Evolutionary conservation across 2,797 vertebrate species (phyloP).

Genomic region (Tokudaia tokunoshimensis): DNA sequence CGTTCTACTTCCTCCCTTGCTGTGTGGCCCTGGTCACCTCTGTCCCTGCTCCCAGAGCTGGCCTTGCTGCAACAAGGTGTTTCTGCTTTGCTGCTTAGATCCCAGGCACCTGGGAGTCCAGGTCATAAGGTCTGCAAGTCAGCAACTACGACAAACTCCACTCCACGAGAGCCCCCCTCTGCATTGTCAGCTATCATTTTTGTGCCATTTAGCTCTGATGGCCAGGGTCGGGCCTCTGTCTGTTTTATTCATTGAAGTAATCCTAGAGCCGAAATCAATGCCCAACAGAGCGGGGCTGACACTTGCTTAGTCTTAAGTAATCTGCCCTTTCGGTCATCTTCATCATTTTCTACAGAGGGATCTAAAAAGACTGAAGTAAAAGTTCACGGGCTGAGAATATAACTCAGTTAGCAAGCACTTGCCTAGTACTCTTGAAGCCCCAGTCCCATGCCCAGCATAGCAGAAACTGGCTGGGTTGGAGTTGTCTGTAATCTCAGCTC

Average conservation of each 20-base stretch:
- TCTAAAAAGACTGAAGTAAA: not conserved
- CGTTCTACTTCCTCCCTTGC: not conserved
- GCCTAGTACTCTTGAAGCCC: not conserved
- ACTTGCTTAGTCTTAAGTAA: not conserved
- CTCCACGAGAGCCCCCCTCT: not conserved
- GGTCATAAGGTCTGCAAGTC: rapidly evolving
- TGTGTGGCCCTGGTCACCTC: not conserved
- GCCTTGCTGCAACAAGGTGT: rapidly evolving
- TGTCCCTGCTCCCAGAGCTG: not conserved
- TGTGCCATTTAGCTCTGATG: not conserved
- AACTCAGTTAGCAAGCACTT: not conserved
- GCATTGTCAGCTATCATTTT: not conserved
- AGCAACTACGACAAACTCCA: not conserved
- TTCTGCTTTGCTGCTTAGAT: not conserved
- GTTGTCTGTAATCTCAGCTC: not conserved
- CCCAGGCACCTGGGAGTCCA: not conserved
- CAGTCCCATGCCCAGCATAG: not conserved
- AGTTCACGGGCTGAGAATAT: not conserved
- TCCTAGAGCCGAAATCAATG: not conserved
- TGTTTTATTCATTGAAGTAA: not conserved
- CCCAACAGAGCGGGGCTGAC: not conserved
- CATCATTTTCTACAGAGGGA: not conserved
- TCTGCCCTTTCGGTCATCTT: not conserved
- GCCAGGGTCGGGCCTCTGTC: not conserved
- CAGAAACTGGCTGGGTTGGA: not conserved